These are phyloP conservation scores for Delichon dasypus DNA, from an alignment of 2,797 vertebrate genomes.

Conservation along the genomic window DNA sequence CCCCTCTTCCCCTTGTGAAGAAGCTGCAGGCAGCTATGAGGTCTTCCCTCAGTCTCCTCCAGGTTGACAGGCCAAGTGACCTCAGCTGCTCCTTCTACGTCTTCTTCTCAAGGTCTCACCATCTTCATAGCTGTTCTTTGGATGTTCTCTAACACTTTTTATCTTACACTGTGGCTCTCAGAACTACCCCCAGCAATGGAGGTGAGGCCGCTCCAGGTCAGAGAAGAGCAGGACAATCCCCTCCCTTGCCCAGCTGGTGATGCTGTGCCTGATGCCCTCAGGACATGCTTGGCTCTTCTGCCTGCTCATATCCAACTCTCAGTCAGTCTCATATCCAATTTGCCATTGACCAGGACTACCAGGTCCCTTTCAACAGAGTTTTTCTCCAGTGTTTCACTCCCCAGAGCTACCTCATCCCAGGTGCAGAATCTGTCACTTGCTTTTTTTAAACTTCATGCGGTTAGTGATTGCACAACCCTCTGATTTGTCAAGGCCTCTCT, in stretches of 20 bases:
- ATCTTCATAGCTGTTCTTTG: background rate
- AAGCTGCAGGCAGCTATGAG: background rate
- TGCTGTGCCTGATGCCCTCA: background rate
- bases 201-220: fast-evolving
- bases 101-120: background rate
- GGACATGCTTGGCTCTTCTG: fast-evolving
- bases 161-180: background rate
- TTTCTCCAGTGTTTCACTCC: background rate
- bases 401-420: background rate
- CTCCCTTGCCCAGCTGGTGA: fast-evolving
- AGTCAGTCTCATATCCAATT: background rate
- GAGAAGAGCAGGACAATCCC: background rate
- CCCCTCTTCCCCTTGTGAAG: background rate
- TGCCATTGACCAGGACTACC: fast-evolving
- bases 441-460: background rate
- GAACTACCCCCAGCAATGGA: fast-evolving
- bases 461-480: background rate
- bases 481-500: background rate
- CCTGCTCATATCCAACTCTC: background rate
- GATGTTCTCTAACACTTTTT: background rate
- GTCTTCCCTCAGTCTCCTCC: background rate
- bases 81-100: background rate
- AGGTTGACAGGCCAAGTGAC: background rate
- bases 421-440: background rate
- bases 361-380: background rate